Base-by-base conservation (phyloP, 23 tunicate genomes). In the Ascidia mentula region DNA sequence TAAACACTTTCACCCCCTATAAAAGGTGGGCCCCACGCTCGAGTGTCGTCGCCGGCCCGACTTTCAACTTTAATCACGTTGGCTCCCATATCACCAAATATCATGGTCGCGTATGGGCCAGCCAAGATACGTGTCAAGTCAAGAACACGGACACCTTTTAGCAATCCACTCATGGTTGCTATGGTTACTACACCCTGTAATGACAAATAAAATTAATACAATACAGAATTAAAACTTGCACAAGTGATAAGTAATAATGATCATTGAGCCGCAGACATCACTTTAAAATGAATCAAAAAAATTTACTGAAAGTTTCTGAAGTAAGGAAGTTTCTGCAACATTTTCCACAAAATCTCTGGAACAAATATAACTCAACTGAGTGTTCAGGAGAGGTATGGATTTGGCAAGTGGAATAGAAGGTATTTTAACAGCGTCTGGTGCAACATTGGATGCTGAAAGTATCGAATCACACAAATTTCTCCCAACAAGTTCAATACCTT, bases 11-110 rank as follows among this genome's bases (percentile, higher is more conserved):
- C 88, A 2, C 32, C 35, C 7, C 87, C 90, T 60, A 90, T 60
- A 59, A 91, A 96, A 0, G 99, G 99, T 0, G 99, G 99, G 6
- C 99, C 99, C 99, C 99, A 96, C 22, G 79, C 28, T 24, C 99
- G 76, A 15, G 99, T 96, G 36, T 85, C 99, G 88, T 96, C 99
- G 0, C 42, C 83, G 26, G 6, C 26, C n/a, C 97, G 97, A 38
- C 84, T 69, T 70, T 96, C 99, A 45, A 96, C 59, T 77, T 96
- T 96, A 0, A 96, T 84, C 26, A 96, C 89, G 31, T 96, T 97
- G 5, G 99, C 99, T 45, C 99, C 99, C 95, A 93, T 80, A 77
- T 96, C 99, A 15, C 93, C 99, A 0, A 91, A 74, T 9, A 95
- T 61, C 89, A 83, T 86, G 0, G 96, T 86, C 8, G 86, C 86